These are phyloP conservation scores for Hetaerina titia DNA, from an alignment of 2,888 invertebrate species.

Conservation along the genomic window DNA sequence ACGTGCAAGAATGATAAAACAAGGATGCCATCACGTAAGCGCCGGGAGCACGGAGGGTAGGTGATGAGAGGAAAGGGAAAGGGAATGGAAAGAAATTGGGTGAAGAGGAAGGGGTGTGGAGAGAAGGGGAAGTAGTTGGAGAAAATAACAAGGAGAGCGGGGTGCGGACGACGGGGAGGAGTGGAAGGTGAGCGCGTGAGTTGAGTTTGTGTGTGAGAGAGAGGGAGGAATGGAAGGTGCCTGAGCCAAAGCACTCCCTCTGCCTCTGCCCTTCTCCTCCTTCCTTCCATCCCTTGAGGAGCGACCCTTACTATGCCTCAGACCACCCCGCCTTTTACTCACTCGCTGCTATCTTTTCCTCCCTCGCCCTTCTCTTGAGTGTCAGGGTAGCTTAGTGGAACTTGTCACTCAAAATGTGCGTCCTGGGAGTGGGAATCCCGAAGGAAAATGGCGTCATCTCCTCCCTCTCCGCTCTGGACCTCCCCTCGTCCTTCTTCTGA, in stretches of 20 bases:
- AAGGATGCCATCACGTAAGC: neutral
- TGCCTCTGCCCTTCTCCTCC: neutral
- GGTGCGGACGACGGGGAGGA: neutral
- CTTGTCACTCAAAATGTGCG: conserved; percentile 1
- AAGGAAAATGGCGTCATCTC: neutral
- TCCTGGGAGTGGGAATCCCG: neutral
- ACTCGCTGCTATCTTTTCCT: neutral
- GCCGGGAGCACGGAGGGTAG: neutral
- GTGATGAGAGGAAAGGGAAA: neutral
- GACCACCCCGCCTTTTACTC: neutral
- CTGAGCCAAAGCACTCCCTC: neutral
- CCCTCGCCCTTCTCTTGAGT: neutral
- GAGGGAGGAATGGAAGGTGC: neutral
- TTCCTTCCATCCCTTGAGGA: neutral
- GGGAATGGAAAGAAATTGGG: neutral
- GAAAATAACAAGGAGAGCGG: neutral
- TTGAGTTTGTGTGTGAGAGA: no score
- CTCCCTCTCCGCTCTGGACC: no score
- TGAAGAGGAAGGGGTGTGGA: neutral
- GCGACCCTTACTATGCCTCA: neutral
- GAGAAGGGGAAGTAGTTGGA: neutral
- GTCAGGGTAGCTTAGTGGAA: neutral
- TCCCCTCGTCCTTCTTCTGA: neutral
- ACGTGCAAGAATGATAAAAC: neutral
- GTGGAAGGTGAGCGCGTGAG: no score